These are phyloP conservation scores for Erebia epiphron DNA, from an alignment of 2,888 invertebrate genomes.

Conservation along the genomic window DNA sequence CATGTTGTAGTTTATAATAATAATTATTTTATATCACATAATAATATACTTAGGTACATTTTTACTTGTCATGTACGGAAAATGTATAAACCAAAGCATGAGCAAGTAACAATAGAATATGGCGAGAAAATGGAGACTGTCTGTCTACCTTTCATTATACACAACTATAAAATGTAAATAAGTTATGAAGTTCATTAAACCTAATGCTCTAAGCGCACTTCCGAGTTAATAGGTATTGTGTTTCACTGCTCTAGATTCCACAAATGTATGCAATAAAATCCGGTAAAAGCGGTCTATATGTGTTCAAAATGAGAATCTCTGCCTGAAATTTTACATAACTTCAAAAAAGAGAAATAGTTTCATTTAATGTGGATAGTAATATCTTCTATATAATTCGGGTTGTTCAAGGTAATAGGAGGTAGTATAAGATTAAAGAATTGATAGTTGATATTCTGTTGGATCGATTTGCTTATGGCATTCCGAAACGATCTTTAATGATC, in stretches of 20 bases:
- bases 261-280: conserved; percentile 26
- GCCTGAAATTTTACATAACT: not conserved
- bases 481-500: no score
- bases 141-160: conserved; percentile 7
- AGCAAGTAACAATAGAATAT: not conserved
- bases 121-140: not conserved
- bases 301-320: conserved; percentile 9
- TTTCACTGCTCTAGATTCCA: conserved; percentile 23
- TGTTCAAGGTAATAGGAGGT: no score
- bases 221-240: conserved; percentile 25
- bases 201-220: conserved; percentile 21
- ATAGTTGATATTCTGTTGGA: no score
- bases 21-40: no score
- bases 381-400: no score
- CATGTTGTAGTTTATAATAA: no score
- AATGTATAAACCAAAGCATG: not conserved
- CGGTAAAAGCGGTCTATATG: conserved; percentile 19
- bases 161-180: conserved; percentile 16
- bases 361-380: no score
- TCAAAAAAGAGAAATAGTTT: no score
- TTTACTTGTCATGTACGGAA: no score
- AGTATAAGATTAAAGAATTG: no score
- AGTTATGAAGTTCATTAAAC: conserved; percentile 23
- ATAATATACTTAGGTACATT: no score
- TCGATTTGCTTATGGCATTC: no score